Evolutionary conservation across 2,888 invertebrate genomes (phyloP), one percentile per base, ranked within the genome.

Genomic region (Limnephilus auricula): DNA sequence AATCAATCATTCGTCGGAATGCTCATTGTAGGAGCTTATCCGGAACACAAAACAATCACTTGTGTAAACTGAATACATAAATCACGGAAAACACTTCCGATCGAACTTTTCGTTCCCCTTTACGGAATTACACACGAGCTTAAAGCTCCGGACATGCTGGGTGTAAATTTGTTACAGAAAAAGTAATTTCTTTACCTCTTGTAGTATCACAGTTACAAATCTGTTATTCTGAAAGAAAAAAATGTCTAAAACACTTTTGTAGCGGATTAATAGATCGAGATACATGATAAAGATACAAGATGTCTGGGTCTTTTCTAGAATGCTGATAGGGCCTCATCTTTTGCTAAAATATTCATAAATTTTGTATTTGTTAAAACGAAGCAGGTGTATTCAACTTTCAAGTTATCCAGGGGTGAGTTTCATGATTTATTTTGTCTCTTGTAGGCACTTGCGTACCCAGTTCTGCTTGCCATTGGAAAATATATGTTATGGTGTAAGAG

Each of bases 11-110:
- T 1, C 32, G 87, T 25, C 78, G 78, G 32, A 86, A 50, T 18
- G 32, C 78, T 79, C 37, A 88, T 78, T 78, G 78, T n/a, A 32
- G 25, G 87, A 5, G 87, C 79, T 79, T 88, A 12, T n/a, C 78
- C 37, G n/a, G 37, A 88, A 88, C 78, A 88, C 85, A 85, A 37
- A 40, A 45, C 85, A 85, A 85, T 85, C 85, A 40, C 85, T 85
- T 30, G 84, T 32, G 32, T 13, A 31, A 34, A 31, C 50, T 31
- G 34, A 88, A 88, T 37, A 85, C 86, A 79, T 78, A 88, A 88
- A 88, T 88, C 31, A 78, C 25, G 50, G 31, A 45, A 88, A 34
- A 78, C 78, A 88, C 78, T 78, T 86, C 25, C 83, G 34, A 83
- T 83, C 83, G 32, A 32, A 80, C 32, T 80, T 32, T 83, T 83